A percentile compares a stretch with the other conserved stretches of the same genome.
phyloP scores from a whole-genome alignment of 2,797 vertebrate genomes.

The Staurois parvus region DNA sequence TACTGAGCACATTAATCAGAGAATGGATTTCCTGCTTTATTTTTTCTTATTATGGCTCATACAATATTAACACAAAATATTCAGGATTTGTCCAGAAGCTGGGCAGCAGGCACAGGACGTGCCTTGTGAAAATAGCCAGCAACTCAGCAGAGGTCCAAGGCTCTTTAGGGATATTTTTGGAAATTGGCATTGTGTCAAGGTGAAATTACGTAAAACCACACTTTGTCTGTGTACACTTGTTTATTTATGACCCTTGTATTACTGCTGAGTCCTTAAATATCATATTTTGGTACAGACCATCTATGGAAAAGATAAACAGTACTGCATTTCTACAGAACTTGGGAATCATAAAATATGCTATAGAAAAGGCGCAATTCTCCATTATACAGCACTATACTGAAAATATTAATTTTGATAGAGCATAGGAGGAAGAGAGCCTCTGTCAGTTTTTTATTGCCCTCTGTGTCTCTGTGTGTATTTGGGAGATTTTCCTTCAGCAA shows the following conservation, averaged over 20 bases:
- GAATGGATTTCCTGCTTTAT: slow-evolving; percentile 25
- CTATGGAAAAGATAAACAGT: not conserved
- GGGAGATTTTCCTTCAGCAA: too few relatives aligned
- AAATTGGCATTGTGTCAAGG: slow-evolving; percentile 10
- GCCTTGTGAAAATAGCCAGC: not conserved
- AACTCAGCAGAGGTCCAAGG: not conserved
- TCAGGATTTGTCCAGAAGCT: slow-evolving; percentile 17
- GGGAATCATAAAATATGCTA: too few relatives aligned
- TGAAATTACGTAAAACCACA: not conserved
- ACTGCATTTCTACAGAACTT: not conserved
- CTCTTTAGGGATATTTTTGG: slow-evolving; percentile 28
- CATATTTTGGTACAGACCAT: too few relatives aligned
- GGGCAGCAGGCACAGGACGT: not conserved
- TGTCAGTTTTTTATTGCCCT: too few relatives aligned
- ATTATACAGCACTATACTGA: too few relatives aligned
- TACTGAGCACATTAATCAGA: slow-evolving; percentile 18
- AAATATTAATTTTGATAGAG: too few relatives aligned
- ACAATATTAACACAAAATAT: slow-evolving; percentile 41
- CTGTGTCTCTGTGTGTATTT: too few relatives aligned
- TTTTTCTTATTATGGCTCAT: slow-evolving; percentile 47
- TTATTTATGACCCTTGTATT: slow-evolving; percentile 9
- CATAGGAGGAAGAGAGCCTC: too few relatives aligned
- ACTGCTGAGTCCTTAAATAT: slow-evolving; percentile 19
- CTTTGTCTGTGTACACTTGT: not conserved
- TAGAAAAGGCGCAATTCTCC: too few relatives aligned